These are phyloP conservation scores for Carcina quercana DNA, from an alignment of 2,888 invertebrate genomes.

Conservation along the genomic window DNA sequence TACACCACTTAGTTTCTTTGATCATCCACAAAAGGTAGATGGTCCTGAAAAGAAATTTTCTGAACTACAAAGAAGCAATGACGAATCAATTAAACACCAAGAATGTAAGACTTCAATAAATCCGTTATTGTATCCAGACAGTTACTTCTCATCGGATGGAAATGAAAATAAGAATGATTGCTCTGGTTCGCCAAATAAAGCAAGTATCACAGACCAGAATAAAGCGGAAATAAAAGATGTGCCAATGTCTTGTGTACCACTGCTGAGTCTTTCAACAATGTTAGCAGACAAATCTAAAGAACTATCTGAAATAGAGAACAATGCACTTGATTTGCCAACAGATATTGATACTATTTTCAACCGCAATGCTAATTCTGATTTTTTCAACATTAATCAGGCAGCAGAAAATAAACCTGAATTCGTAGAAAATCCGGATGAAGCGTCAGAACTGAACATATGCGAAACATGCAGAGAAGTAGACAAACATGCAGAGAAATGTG, in stretches of 20 bases:
- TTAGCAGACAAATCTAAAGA: conserved; percentile 29
- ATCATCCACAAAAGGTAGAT: conserved; percentile 5
- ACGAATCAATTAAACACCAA: no score
- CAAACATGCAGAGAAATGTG: conserved; percentile 40
- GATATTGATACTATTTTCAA: conserved; percentile 15
- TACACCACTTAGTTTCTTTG: conserved; percentile 15
- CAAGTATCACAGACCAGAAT: no score
- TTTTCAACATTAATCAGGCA: conserved; percentile 23
- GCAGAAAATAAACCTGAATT: conserved; percentile 10
- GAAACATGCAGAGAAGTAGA: conserved; percentile 54
- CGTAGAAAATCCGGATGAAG: conserved; percentile 18
- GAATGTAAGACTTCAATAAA: no score
- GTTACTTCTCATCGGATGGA: no score
- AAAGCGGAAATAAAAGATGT: no score
- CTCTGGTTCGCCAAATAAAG: no score
- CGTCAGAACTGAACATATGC: conserved; percentile 46
- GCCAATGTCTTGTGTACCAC: conserved; percentile 31
- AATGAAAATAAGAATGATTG: no score
- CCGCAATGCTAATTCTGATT: conserved; percentile 20
- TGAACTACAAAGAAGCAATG: no score
- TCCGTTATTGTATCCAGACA: no score
- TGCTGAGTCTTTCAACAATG: conserved; percentile 34
- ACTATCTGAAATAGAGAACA: conserved; percentile 14
- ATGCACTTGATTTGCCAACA: conserved; percentile 13
- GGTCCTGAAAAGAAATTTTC: no score